Conservation (phyloP, 2,113 vertebrate genomes). For the Hyaena hyaena region DNA sequence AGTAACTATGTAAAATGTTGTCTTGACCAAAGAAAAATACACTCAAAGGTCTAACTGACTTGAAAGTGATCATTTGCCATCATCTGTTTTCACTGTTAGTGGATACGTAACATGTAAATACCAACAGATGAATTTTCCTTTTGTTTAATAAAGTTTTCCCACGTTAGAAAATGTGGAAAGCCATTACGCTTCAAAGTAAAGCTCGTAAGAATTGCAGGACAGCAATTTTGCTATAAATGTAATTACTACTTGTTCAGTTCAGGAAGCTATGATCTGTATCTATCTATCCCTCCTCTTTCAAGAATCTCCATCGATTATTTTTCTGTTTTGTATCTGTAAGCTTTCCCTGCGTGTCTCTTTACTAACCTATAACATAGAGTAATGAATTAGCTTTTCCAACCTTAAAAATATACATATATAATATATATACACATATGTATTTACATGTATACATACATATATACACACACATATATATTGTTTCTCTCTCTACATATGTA, state of each 20-base stretch:
- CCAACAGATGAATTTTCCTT: not conserved
- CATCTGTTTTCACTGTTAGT: not conserved
- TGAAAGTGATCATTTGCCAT: not conserved
- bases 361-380: not conserved
- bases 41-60: not conserved
- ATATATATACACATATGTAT: not conserved
- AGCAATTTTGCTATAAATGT: not conserved
- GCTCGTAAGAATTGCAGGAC: not conserved
- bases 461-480: not conserved
- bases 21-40: not conserved
- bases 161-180: not conserved
- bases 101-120: not conserved
- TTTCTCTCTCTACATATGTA: not conserved
- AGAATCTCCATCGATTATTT: not conserved
- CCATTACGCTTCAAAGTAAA: not conserved
- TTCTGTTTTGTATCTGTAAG: not conserved
- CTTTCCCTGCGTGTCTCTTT: not conserved
- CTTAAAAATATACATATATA: not conserved
- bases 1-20: not conserved
- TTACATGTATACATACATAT: not conserved
- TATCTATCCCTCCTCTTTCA: not conserved
- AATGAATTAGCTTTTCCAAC: not conserved
- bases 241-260: not conserved
- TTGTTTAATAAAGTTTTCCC: not conserved
- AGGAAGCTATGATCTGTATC: not conserved